phyloP scores from a whole-genome alignment of 2,888 invertebrate species.

The Coremacera marginata region DNA sequence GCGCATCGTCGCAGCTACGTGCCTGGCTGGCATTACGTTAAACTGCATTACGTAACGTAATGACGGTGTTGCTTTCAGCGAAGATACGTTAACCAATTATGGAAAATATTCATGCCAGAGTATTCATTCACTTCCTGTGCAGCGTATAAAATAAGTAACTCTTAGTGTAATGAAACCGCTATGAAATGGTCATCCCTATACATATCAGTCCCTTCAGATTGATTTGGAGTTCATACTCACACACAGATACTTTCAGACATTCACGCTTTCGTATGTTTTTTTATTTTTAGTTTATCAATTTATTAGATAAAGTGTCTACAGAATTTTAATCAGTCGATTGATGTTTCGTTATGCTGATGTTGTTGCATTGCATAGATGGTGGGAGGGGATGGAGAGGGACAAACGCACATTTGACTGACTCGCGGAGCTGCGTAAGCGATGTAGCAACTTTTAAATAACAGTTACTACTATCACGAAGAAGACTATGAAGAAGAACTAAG shows the following conservation, averaged over 20 bases:
- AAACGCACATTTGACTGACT: not conserved
- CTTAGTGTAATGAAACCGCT: not conserved
- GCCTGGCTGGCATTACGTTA: not conserved
- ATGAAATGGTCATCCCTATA: not conserved
- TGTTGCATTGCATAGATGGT: not conserved
- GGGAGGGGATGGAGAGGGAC: not conserved
- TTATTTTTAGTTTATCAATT: slow-evolving; percentile 15
- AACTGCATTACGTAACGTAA: not conserved
- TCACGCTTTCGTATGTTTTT: not conserved
- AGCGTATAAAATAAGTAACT: not conserved
- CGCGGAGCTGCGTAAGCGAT: not conserved
- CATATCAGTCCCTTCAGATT: not conserved
- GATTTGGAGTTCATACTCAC: slow-evolving; percentile 6
- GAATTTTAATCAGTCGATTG: slow-evolving; percentile 27
- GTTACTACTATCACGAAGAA: not conserved
- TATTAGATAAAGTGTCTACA: slow-evolving; percentile 29
- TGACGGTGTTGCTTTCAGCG: not conserved
- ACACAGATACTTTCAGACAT: not conserved
- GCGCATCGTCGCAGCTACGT: not conserved
- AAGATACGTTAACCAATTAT: not conserved
- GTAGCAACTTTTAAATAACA: slow-evolving; percentile 10
- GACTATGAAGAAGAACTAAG: not conserved
- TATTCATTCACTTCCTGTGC: slow-evolving; percentile 24
- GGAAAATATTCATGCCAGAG: slow-evolving; percentile 15
- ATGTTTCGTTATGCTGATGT: not conserved